phyloP scores from a whole-genome alignment of 2,113 vertebrate genomes.

The Quiscalus mexicanus region DNA sequence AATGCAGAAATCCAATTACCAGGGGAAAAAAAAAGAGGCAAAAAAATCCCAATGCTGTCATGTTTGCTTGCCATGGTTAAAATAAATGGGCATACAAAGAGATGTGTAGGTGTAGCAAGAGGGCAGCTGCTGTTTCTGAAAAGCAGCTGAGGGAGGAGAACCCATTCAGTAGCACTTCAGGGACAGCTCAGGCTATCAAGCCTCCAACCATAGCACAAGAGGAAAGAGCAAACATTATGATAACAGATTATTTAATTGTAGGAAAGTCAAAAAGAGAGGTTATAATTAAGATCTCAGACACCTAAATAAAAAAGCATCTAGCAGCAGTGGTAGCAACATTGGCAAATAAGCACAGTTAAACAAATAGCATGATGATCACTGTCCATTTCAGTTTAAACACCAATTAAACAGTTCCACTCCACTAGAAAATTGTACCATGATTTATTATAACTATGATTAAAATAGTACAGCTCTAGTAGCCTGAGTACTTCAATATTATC shows the following conservation, averaged over 20 bases:
- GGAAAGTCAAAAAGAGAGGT: neutral
- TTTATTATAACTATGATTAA: neutral
- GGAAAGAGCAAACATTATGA: neutral
- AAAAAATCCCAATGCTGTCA: neutral
- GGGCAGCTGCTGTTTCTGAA: neutral
- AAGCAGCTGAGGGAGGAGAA: neutral
- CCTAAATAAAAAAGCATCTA: neutral
- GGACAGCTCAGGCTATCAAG: neutral
- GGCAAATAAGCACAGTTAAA: neutral
- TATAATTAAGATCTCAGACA: neutral
- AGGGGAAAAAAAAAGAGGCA: fast-evolving
- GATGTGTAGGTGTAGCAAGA: neutral
- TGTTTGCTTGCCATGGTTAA: neutral
- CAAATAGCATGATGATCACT: neutral
- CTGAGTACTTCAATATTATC: neutral
- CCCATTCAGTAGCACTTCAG: neutral
- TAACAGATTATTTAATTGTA: neutral
- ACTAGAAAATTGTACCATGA: neutral
- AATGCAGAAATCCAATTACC: neutral
- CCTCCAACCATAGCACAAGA: neutral
- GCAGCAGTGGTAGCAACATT: neutral
- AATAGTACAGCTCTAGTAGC: neutral
- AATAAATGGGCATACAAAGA: neutral
- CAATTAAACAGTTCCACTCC: neutral
- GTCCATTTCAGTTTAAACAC: neutral